Conservation (phyloP, 2,888 invertebrate genomes). For the Acrocyrtus sp. region DNA sequence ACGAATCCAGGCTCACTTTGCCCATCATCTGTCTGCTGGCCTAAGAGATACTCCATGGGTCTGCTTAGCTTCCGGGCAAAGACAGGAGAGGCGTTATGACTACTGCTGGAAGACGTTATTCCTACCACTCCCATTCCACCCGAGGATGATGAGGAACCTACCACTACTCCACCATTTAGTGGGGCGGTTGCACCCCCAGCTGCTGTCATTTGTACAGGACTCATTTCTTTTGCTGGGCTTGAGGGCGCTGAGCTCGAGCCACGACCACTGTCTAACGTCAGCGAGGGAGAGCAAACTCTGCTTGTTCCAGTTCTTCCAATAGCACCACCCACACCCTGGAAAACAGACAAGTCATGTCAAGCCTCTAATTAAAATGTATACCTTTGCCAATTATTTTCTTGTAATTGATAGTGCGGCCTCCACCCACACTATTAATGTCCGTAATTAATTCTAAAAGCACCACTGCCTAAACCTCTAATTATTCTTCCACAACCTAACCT, state of each 20-base stretch:
- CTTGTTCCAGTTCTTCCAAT: slow-evolving; percentile 40
- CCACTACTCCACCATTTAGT: neutral
- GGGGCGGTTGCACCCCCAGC: slow-evolving; percentile 9
- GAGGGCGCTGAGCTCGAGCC: slow-evolving; percentile 59
- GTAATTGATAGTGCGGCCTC: neutral
- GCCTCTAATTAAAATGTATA: neutral
- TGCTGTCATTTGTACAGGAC: slow-evolving; percentile 52
- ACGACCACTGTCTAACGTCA: slow-evolving; percentile 61
- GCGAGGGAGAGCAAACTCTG: slow-evolving; percentile 57
- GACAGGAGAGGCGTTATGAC: slow-evolving; percentile 33
- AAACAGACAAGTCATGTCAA: no score
- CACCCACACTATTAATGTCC: no score
- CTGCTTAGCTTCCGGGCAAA: slow-evolving; percentile 41
- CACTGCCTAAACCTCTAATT: no score
- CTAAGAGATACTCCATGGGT: slow-evolving; percentile 32
- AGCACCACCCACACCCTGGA: slow-evolving; percentile 36
- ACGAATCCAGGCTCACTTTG: neutral
- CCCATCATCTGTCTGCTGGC: slow-evolving; percentile 7
- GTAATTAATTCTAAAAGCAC: no score
- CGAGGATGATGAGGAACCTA: neutral
- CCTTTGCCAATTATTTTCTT: no score
- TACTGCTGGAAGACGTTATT: slow-evolving; percentile 17
- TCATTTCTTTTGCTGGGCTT: slow-evolving; percentile 61
- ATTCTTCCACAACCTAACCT: no score
- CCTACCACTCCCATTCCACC: neutral